Conservation (phyloP, 2,888 invertebrate genomes). For the Thecophora atra region DNA sequence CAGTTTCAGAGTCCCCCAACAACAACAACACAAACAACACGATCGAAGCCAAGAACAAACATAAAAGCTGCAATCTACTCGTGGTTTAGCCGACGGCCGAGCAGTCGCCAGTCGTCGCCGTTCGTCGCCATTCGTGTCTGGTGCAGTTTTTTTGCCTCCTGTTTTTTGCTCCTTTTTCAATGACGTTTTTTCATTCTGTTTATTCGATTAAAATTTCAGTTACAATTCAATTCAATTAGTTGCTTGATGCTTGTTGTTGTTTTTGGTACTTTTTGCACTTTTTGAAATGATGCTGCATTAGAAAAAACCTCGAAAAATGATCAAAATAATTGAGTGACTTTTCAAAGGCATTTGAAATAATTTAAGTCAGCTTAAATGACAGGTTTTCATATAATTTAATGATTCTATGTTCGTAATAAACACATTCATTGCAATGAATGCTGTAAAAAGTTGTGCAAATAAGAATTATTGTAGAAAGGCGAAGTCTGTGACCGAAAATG, state of each 20-base stretch:
- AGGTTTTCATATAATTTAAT: no score
- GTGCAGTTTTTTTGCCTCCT: no score
- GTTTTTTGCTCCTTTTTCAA: not conserved
- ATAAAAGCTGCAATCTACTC: constrained; percentile 21
- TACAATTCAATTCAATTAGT: constrained; percentile 19
- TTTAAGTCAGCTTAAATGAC: no score
- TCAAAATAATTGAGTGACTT: not conserved
- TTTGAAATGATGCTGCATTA: no score
- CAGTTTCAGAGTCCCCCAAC: constrained; percentile 19
- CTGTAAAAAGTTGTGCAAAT: no score
- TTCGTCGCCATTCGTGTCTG: not conserved
- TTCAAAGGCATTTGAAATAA: no score
- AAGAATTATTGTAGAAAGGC: no score
- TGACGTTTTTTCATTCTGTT: not conserved
- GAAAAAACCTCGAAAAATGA: no score
- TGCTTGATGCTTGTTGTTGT: constrained; percentile 8
- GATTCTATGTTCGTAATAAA: no score
- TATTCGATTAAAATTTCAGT: constrained; percentile 22
- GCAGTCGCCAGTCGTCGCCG: constrained; percentile 15
- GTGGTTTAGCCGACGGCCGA: constrained; percentile 41
- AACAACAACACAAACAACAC: not conserved
- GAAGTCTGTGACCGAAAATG: no score
- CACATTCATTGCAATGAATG: no score
- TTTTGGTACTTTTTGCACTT: no score
- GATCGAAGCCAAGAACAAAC: not conserved